phyloP scores from a whole-genome alignment of 2,113 vertebrate species.

The Pluvialis apricaria region DNA sequence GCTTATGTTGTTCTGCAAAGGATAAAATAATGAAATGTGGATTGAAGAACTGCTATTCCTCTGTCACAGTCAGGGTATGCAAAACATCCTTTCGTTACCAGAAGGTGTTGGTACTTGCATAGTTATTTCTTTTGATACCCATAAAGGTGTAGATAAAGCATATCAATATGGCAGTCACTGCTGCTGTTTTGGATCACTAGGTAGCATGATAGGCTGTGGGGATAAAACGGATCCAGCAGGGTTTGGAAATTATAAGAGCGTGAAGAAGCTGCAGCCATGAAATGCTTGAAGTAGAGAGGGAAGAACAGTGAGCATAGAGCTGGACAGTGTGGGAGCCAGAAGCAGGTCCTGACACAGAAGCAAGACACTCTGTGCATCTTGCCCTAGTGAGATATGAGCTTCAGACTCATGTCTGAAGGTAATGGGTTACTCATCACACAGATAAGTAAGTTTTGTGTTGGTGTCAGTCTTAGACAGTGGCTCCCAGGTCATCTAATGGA shows the following conservation, averaged over 20 bases:
- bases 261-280: neutral
- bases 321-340: neutral
- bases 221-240: neutral
- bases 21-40: neutral
- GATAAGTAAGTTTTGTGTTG: neutral
- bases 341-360: neutral
- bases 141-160: neutral
- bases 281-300: neutral
- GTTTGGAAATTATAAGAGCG: neutral
- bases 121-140: neutral
- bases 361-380: neutral
- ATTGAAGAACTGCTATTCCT: neutral
- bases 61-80: neutral
- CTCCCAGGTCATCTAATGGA: neutral
- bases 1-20: neutral
- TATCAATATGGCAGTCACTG: neutral
- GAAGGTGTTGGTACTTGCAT: neutral
- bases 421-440: rapidly evolving
- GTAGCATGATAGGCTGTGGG: neutral
- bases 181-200: neutral
- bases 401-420: neutral
- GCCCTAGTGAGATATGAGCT: neutral
- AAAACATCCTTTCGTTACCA: neutral
- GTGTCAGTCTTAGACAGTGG: neutral
- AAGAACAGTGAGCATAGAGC: rapidly evolving